Percentiles rank a stretch among this genome's conserved stretches.
phyloP scores from a whole-genome alignment of 2,113 vertebrate species.

The Grantiella picta region DNA sequence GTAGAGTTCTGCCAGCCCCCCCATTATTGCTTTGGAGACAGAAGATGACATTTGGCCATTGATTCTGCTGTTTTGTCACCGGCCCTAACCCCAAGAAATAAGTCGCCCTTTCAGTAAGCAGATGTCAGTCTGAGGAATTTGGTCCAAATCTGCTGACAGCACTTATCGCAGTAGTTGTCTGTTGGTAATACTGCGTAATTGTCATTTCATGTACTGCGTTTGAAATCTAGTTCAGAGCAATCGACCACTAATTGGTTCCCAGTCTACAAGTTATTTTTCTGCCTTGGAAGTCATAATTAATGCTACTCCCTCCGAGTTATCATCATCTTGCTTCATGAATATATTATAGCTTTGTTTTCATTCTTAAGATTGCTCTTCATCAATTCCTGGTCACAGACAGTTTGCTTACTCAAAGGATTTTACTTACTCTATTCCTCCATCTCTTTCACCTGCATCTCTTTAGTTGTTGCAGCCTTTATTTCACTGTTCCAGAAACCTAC shows the following conservation, averaged over 20 bases:
- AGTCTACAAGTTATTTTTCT: slow-evolving; percentile 50
- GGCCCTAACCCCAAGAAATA: not conserved
- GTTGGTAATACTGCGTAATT: slow-evolving; percentile 32
- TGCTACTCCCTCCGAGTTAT: slow-evolving; percentile 25
- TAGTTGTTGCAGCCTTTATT: not conserved
- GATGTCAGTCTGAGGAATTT: not conserved
- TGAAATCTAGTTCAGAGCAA: slow-evolving; percentile 60
- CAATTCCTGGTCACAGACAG: slow-evolving; percentile 16
- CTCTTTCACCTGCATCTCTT: slow-evolving; percentile 19
- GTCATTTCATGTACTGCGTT: slow-evolving; percentile 27
- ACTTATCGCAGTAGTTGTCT: not conserved
- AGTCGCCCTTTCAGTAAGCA: not conserved
- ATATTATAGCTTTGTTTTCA: slow-evolving; percentile 55
- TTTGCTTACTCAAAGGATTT: slow-evolving; percentile 52
- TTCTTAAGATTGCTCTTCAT: slow-evolving; percentile 29
- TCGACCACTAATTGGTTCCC: slow-evolving; percentile 39
- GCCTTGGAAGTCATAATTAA: slow-evolving; percentile 54
- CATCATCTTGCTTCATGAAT: slow-evolving; percentile 47
- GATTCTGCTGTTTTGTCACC: not conserved
- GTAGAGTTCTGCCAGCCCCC: not conserved
- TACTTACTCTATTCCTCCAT: not conserved
- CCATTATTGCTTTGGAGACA: not conserved
- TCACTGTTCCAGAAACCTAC: slow-evolving; percentile 32
- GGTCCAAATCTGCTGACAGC: slow-evolving; percentile 20
- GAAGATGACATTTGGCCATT: not conserved